phyloP scores from a whole-genome alignment of 92 coral and sea anemone genomes.

The Porites divaricata region DNA sequence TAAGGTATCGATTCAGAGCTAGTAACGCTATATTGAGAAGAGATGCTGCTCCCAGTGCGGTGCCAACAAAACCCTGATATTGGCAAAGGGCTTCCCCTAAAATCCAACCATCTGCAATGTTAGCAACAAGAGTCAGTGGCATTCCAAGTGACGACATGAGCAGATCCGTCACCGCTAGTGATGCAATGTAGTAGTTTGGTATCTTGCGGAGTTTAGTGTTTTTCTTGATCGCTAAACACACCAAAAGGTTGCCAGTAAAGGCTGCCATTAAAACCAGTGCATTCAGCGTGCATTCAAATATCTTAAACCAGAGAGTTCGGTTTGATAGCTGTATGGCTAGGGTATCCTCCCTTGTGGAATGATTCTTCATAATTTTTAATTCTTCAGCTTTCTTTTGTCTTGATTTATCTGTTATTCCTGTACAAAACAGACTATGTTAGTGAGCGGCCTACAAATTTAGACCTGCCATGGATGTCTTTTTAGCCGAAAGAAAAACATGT shows the following conservation, averaged over 20 bases:
- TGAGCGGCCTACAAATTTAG: no score
- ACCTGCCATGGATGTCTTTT: no score
- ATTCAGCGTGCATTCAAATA: constrained; percentile 13
- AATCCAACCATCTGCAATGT: constrained; percentile 44
- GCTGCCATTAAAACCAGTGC: constrained; percentile 21
- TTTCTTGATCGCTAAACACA: constrained; percentile 50
- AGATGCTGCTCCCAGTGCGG: constrained; percentile 41
- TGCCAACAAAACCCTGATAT: constrained; percentile 53
- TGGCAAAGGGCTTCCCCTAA: constrained; percentile 63
- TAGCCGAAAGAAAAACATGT: no score
- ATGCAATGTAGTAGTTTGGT: constrained; percentile 61
- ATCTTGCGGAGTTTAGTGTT: constrained; percentile 52
- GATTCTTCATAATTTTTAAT: not conserved
- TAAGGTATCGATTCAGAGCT: constrained; percentile 59
- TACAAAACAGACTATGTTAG: no score
- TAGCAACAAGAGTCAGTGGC: constrained; percentile 44
- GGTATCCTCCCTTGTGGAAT: constrained; percentile 7
- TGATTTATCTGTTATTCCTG: no score
- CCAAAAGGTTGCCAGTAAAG: constrained; percentile 53
- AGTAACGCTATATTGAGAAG: constrained; percentile 45
- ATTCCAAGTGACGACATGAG: constrained; percentile 33
- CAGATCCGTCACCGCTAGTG: constrained; percentile 59
- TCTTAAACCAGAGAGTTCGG: constrained; percentile 30
- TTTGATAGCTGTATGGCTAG: constrained; percentile 25
- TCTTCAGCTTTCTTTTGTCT: no score